Evolutionary conservation across 2,888 invertebrate genomes (phyloP), one percentile per base, ranked within the genome.

Genomic region (Lottia gigantea): DNA sequence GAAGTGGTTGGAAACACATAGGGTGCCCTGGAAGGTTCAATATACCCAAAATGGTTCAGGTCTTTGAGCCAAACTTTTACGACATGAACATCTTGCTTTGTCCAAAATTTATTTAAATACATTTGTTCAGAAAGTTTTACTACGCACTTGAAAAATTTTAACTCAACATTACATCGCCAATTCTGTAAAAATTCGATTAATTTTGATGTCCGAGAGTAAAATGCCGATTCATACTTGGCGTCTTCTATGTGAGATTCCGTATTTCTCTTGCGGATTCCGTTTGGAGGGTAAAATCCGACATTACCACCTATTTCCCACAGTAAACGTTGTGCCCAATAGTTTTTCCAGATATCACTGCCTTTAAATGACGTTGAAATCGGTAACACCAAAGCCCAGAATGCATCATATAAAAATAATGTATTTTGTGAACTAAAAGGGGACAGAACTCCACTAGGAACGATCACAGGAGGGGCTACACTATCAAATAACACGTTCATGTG

Each of bases 381-480:
- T 67, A 84, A 68, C n/a, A 78, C 66, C 64, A 84, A 62, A 8
- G 77, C 77, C 82, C 82, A 84, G 64, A 85, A 79, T 16, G 84
- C 83, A 40, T 75, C 71, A 62, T 75, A 77, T 26, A 70, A 70
- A 69, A 74, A 83, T 16, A 85, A 64, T 6, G 84, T 84, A 69
- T 85, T 84, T 71, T 84, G 84, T 11, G 82, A 79, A 68, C 84
- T 84, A 46, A 76, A 76, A 12, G 84, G 84, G 2, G 78, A 67
- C 61, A 74, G 82, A 12, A 78, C 78, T 12, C 79, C 79, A 16
- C 65, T 23, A 15, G 80, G 80, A n/a, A 85, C 47, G 12, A 82
- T 67, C 11, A 79, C 72, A 8, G 79, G 72, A 16, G 84, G 84
- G 15, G 81, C 77, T 16, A 67, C 67, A 19, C 64, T 19, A 49